Conservation (phyloP, 2,888 invertebrate genomes). For the Meteorus colon region DNA sequence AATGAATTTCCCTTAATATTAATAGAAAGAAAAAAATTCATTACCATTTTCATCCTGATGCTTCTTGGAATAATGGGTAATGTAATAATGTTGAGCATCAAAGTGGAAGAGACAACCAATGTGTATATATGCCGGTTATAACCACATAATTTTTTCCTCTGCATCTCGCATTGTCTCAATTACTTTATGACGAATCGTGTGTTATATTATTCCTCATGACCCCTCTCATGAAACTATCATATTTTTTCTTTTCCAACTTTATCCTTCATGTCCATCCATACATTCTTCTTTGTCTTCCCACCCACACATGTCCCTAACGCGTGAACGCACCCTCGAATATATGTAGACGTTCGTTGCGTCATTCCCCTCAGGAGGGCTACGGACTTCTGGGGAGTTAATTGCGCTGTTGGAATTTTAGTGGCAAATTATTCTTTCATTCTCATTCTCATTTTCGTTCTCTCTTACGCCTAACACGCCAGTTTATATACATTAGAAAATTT, state of each 20-base stretch:
- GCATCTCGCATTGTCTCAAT: constrained; percentile 57
- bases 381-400: constrained; percentile 61
- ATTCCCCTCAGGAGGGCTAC: constrained; percentile 45
- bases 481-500: constrained; percentile 42
- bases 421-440: constrained; percentile 60
- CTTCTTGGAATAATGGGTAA: too few relatives aligned
- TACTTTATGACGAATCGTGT: constrained; percentile 56
- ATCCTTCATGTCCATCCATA: constrained; percentile 17
- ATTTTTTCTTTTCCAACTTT: not conserved
- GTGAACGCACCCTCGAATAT: constrained; percentile 35
- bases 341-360: constrained; percentile 24
- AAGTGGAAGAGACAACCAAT: too few relatives aligned
- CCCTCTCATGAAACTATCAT: constrained; percentile 8
- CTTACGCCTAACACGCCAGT: constrained; percentile 8
- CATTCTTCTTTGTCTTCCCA: constrained; percentile 27
- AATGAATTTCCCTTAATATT: too few relatives aligned
- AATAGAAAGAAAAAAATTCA: too few relatives aligned
- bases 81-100: too few relatives aligned
- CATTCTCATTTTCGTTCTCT: constrained; percentile 38
- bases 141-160: not conserved
- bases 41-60: too few relatives aligned
- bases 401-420: constrained; percentile 65
- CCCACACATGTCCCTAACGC: constrained; percentile 26
- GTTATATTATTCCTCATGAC: constrained; percentile 16
- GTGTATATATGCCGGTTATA: too few relatives aligned